Conservation (phyloP, 2,888 invertebrate species). For the Drosophila anomelani region DNA sequence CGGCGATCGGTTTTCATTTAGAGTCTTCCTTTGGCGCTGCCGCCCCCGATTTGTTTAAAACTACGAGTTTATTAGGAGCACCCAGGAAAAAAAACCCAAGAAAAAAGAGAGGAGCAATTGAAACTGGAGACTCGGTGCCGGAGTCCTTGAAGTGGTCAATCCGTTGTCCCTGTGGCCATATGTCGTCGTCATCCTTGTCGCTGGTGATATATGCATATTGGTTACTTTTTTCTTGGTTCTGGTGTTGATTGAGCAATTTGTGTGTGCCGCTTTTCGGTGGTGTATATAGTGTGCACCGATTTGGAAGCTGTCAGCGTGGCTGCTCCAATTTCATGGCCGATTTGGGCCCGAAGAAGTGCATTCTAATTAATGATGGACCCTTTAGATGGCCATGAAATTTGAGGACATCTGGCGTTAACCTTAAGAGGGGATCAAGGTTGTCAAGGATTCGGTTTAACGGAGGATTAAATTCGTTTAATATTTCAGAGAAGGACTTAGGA, state of each 20-base stretch:
- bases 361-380: slow-evolving; percentile 64
- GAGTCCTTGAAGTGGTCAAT: slow-evolving; percentile 73
- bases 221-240: slow-evolving; percentile 4
- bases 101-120: slow-evolving; percentile 34
- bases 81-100: slow-evolving; percentile 15
- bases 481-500: not conserved
- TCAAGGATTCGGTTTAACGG: not conserved
- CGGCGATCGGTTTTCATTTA: slow-evolving; percentile 48
- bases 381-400: slow-evolving; percentile 50
- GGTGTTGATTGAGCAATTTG: slow-evolving; percentile 77
- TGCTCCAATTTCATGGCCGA: slow-evolving; percentile 78
- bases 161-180: slow-evolving; percentile 60
- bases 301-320: slow-evolving; percentile 74
- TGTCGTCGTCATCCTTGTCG: slow-evolving; percentile 69
- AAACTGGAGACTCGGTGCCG: slow-evolving; percentile 60
- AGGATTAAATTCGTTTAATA: not conserved
- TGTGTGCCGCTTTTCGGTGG: slow-evolving; percentile 13
- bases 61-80: slow-evolving; percentile 70
- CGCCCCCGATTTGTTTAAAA: slow-evolving; percentile 62
- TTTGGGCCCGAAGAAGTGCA: slow-evolving; percentile 61
- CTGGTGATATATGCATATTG: slow-evolving; percentile 54
- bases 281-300: slow-evolving; percentile 37
- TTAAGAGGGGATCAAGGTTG: slow-evolving; percentile 35
- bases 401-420: slow-evolving; percentile 63
- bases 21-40: slow-evolving; percentile 63